These are phyloP conservation scores for Oriolus oriolus DNA, from an alignment of 2,113 vertebrate species.

Conservation along the genomic window DNA sequence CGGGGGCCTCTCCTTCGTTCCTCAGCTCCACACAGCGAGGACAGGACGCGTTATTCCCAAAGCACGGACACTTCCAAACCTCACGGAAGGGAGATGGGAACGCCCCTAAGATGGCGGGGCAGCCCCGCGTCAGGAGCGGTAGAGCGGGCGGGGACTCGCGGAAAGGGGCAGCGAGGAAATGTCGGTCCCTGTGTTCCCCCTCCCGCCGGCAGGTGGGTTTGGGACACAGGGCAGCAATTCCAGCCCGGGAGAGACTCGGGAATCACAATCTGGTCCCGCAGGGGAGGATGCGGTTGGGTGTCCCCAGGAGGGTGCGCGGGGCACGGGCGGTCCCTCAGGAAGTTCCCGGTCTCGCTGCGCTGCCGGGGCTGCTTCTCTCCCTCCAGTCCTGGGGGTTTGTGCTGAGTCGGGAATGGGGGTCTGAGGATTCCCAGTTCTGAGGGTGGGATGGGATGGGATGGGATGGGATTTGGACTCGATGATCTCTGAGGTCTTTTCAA, in stretches of 20 bases:
- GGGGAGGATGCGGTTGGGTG: not conserved
- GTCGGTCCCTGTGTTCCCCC: rapidly evolving
- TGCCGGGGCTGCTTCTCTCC: rapidly evolving
- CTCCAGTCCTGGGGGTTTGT: rapidly evolving
- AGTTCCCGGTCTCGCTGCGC: not conserved
- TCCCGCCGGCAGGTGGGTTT: rapidly evolving
- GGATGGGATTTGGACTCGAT: not conserved
- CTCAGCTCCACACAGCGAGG: rapidly evolving
- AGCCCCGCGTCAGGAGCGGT: not conserved
- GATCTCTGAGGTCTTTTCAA: not conserved
- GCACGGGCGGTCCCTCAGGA: not conserved
- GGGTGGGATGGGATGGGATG: rapidly evolving
- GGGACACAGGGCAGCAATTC: rapidly evolving
- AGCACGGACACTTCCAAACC: rapidly evolving
- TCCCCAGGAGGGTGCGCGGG: not conserved
- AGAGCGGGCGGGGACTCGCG: not conserved
- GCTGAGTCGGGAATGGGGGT: not conserved
- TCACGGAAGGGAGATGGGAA: rapidly evolving
- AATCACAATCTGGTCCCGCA: rapidly evolving
- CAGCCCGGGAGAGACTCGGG: not conserved
- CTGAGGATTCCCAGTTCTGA: too few relatives aligned
- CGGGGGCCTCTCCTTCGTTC: rapidly evolving
- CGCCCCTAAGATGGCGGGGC: not conserved
- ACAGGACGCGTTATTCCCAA: rapidly evolving
- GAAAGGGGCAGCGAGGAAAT: rapidly evolving